Evolutionary conservation across 1,140 invertebrate species (phyloP).

Genomic region (Sycophaga agraensis): DNA sequence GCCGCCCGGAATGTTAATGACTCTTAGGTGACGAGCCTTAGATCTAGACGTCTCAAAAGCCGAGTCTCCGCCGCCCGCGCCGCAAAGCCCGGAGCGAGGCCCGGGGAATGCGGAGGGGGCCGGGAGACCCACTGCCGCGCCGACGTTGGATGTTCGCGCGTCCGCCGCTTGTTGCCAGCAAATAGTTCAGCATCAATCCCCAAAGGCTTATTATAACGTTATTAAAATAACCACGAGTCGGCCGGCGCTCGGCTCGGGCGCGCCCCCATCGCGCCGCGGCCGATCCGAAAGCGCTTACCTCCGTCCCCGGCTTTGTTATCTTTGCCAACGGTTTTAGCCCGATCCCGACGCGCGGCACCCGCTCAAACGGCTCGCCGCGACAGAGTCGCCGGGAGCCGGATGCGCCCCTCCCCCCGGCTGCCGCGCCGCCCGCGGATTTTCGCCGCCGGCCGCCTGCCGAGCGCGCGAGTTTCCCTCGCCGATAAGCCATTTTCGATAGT

Average conservation of each 20-base stretch:
- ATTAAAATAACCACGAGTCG: constrained; percentile 50
- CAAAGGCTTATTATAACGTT: constrained; percentile 60
- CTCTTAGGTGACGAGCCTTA: constrained; percentile 54
- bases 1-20: constrained; percentile 46
- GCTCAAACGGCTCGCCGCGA: not conserved
- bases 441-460: too few relatives aligned
- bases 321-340: constrained; percentile 4
- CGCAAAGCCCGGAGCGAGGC: constrained; percentile 1
- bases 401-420: constrained; percentile 8
- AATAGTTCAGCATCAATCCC: constrained; percentile 58
- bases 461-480: too few relatives aligned
- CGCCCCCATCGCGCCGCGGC: too few relatives aligned
- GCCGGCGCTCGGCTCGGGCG: constrained; percentile 16
- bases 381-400: too few relatives aligned
- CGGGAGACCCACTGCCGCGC: constrained; percentile 16
- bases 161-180: constrained; percentile 52
- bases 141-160: constrained; percentile 24
- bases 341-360: too few relatives aligned
- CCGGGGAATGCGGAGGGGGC: not conserved
- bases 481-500: too few relatives aligned
- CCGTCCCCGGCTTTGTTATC: not conserved
- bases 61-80: constrained; percentile 30
- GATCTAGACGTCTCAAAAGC: constrained; percentile 48
- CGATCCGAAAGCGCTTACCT: constrained; percentile 22
- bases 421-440: constrained; percentile 14